Conservation (phyloP, 2,888 invertebrate genomes). For the Callimorpha dominula region DNA sequence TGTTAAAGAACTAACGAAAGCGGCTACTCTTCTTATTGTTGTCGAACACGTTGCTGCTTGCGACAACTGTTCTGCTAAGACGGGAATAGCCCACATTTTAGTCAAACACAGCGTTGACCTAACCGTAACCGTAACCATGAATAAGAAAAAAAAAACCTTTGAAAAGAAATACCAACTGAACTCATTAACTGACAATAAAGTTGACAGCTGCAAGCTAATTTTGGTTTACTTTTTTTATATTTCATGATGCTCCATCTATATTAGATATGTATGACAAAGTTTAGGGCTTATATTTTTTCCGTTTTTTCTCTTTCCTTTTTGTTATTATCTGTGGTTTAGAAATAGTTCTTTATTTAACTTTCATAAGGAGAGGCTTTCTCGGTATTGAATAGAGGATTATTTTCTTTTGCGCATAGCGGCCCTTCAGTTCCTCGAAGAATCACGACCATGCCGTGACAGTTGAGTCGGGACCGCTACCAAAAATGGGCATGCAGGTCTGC, state of each 20-base stretch:
- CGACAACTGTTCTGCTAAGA: not conserved
- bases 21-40: not conserved
- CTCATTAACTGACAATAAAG: not conserved
- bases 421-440: conserved; percentile 61
- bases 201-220: not conserved
- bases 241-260: not conserved
- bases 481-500: conserved; percentile 43
- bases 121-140: not conserved
- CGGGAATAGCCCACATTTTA: not conserved
- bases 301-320: not conserved
- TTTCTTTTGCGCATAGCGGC: conserved; percentile 39
- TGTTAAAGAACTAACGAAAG: not conserved
- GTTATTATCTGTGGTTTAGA: not conserved
- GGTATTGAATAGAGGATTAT: conserved; percentile 37
- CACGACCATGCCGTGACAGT: conserved; percentile 41
- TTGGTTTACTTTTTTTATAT: not conserved
- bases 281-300: not conserved
- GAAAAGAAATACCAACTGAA: not conserved
- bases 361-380: conserved; percentile 25
- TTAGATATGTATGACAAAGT: not conserved
- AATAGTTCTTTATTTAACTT: conserved; percentile 3
- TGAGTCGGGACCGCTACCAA: conserved; percentile 40
- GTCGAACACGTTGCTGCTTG: not conserved
- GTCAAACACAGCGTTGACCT: not conserved
- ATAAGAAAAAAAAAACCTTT: not conserved